Conservation (phyloP, 2,113 vertebrate genomes). For the Indicator maculatus region DNA sequence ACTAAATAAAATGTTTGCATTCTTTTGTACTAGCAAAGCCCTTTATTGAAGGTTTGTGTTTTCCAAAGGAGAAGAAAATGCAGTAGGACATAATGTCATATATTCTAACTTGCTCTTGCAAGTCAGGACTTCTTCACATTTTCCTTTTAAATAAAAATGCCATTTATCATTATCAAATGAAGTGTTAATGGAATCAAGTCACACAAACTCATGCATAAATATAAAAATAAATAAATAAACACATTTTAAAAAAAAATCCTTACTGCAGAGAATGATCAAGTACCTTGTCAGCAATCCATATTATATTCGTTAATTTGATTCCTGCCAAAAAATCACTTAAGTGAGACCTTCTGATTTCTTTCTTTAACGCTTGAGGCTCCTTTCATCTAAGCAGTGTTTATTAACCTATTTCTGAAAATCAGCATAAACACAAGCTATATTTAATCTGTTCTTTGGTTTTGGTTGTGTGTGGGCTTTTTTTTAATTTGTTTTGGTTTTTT, state of each 20-base stretch:
- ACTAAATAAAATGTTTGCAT: slow-evolving; percentile 20
- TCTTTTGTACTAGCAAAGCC: not conserved
- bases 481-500: not conserved
- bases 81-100: slow-evolving; percentile 64
- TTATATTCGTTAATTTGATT: slow-evolving; percentile 79
- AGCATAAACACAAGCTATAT: slow-evolving; percentile 48
- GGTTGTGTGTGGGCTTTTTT: not conserved
- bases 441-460: slow-evolving; percentile 31
- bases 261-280: slow-evolving; percentile 72
- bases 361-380: slow-evolving; percentile 68
- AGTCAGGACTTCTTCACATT: slow-evolving; percentile 74
- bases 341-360: slow-evolving; percentile 77
- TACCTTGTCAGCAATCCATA: slow-evolving; percentile 76
- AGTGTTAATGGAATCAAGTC: slow-evolving; percentile 73
- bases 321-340: slow-evolving; percentile 82
- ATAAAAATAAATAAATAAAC: not conserved
- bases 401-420: slow-evolving; percentile 70
- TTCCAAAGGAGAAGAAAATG: slow-evolving; percentile 65
- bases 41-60: slow-evolving; percentile 12
- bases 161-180: slow-evolving; percentile 75
- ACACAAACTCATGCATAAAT: slow-evolving; percentile 30
- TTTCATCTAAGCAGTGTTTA: slow-evolving; percentile 71
- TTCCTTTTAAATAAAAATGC: slow-evolving; percentile 74
- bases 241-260: not conserved
- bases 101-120: slow-evolving; percentile 72